Evolutionary conservation across 2,888 invertebrate species (phyloP).

Genomic region (Drosophila recens): DNA sequence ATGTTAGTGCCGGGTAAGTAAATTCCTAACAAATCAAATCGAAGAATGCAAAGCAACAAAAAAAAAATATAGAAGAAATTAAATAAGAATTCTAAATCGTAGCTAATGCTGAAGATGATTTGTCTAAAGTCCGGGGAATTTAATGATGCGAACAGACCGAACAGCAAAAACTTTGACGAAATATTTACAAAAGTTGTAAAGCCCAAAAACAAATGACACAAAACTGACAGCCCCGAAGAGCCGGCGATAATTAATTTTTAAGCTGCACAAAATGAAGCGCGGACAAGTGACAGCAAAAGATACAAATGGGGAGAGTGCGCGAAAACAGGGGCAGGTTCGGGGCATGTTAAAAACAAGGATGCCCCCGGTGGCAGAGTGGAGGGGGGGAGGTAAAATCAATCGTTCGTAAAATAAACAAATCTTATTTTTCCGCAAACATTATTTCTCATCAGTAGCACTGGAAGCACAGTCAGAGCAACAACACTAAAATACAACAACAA

Average conservation of each 20-base stretch:
- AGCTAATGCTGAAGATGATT: constrained; percentile 62
- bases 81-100: constrained; percentile 41
- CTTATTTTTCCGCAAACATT: constrained; percentile 82
- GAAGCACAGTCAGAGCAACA: constrained; percentile 42
- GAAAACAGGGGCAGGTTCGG: constrained; percentile 5
- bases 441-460: constrained; percentile 74
- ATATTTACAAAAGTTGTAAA: constrained; percentile 66
- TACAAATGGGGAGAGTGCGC: constrained; percentile 5
- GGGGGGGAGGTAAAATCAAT: constrained; percentile 63
- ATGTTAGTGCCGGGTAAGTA: constrained; percentile 74
- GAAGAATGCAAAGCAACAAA: constrained; percentile 2
- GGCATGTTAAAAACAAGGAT: neutral
- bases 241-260: constrained; percentile 77
- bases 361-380: neutral
- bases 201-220: constrained; percentile 69
- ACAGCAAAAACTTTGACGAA: constrained; percentile 58
- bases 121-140: constrained; percentile 45
- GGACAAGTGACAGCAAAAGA: constrained; percentile 49
- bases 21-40: constrained; percentile 27
- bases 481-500: constrained; percentile 27
- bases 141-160: constrained; percentile 26
- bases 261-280: constrained; percentile 78
- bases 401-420: constrained; percentile 82
- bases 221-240: constrained; percentile 52
- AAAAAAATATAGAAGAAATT: neutral